Evolutionary conservation across 2,797 vertebrate genomes (phyloP).

Genomic region (Lepilemur septentrionalis): DNA sequence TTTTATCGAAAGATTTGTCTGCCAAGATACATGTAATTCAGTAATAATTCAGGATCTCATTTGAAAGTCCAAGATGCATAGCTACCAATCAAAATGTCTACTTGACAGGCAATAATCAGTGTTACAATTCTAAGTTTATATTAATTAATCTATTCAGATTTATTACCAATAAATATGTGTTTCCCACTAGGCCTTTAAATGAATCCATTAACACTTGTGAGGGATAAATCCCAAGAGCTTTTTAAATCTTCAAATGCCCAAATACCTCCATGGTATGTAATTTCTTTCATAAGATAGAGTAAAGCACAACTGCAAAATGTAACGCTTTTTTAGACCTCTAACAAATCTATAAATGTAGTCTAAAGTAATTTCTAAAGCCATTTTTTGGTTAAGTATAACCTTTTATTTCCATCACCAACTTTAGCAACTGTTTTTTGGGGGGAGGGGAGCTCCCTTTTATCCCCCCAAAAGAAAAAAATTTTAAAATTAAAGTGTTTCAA

Average conservation of each 20-base stretch:
- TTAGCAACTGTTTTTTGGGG: neutral
- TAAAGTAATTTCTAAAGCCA: constrained; percentile 34
- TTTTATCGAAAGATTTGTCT: constrained; percentile 20
- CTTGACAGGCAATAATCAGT: constrained; percentile 1
- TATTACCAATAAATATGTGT: neutral
- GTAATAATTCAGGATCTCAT: constrained; percentile 19
- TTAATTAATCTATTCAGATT: neutral
- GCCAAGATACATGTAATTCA: constrained; percentile 31
- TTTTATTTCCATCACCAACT: constrained; percentile 34
- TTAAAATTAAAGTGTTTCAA: neutral
- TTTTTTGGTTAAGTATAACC: constrained; percentile 6
- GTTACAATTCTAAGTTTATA: neutral
- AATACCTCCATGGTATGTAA: neutral
- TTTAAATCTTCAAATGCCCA: constrained; percentile 26
- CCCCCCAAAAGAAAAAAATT: neutral
- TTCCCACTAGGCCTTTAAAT: constrained; percentile 51
- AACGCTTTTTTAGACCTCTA: constrained; percentile 26
- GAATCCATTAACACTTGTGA: neutral
- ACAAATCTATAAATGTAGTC: neutral
- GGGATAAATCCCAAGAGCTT: neutral
- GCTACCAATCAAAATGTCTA: constrained; percentile 32
- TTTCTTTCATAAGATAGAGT: constrained; percentile 33
- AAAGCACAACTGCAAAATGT: constrained; percentile 40
- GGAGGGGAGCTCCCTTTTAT: neutral
- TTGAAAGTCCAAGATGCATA: neutral